phyloP scores from a whole-genome alignment of 2,797 vertebrate species.

The Coregonus ussuriensis region DNA sequence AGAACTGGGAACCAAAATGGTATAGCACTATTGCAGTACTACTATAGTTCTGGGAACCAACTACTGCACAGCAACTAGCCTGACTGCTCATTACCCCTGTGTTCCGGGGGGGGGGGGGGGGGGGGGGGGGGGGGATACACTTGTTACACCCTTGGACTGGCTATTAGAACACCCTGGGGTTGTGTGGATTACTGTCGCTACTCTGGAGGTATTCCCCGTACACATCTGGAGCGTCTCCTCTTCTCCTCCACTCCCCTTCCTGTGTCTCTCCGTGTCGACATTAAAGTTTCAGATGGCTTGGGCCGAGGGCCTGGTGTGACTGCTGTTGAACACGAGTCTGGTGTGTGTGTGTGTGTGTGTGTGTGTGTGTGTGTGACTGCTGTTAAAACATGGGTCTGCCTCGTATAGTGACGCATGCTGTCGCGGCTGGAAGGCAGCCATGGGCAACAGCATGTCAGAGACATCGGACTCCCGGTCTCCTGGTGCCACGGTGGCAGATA shows the following conservation, averaged over 20 bases:
- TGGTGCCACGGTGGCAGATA: conserved; percentile 64
- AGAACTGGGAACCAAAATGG: neutral
- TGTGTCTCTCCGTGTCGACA: conserved; percentile 61
- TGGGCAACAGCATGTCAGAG: conserved; percentile 77
- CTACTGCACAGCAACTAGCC: neutral
- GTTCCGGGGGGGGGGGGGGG: neutral
- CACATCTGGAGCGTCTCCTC: conserved; percentile 44
- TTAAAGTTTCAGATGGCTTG: conserved; percentile 80
- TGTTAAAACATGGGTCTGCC: conserved; percentile 63
- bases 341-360: conserved; percentile 19
- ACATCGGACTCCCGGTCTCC: conserved; percentile 69
- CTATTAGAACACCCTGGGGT: conserved; percentile 23
- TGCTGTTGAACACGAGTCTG: conserved; percentile 63
- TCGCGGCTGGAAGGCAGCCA: conserved; percentile 76
- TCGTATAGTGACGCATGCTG: conserved; percentile 45
- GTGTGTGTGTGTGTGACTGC: conserved; percentile 29
- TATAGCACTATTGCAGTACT: too few relatives aligned
- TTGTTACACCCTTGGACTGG: neutral
- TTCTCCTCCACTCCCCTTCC: conserved; percentile 31
- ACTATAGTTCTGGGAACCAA: too few relatives aligned
- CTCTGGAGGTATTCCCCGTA: conserved; percentile 56
- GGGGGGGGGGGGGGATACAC: neutral
- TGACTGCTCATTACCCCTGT: neutral
- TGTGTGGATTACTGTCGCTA: conserved; percentile 42
- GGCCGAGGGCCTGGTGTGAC: conserved; percentile 44